A percentile compares a stretch with the other conserved stretches of the same genome.
phyloP scores from a whole-genome alignment of 2,113 vertebrate species.

The Chaenocephalus aceratus region DNA sequence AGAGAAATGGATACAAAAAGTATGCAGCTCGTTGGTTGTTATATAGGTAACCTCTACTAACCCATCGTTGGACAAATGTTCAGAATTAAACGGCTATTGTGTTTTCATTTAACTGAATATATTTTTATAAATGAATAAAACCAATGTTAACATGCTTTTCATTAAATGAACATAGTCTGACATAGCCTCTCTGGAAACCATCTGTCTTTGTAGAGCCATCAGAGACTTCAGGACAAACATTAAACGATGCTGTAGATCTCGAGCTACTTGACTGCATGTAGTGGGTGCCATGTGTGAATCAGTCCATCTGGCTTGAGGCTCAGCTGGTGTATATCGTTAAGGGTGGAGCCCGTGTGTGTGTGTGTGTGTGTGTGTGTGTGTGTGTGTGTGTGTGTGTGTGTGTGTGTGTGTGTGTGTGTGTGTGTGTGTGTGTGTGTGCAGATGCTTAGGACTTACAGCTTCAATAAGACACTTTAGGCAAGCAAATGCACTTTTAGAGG shows the following conservation, averaged over 20 bases:
- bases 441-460: constrained; percentile 10
- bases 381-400: not conserved
- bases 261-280: constrained; percentile 27
- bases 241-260: constrained; percentile 47
- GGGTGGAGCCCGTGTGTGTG: constrained; percentile 22
- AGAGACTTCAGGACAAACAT: constrained; percentile 61
- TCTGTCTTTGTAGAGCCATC: constrained; percentile 63
- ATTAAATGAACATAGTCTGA: constrained; percentile 18
- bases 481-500: constrained; percentile 1
- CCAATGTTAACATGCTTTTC: constrained; percentile 36
- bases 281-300: not conserved
- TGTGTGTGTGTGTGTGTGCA: constrained; percentile 10
- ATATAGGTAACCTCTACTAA: constrained; percentile 8
- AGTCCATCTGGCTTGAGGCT: constrained; percentile 43
- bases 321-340: constrained; percentile 54
- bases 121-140: constrained; percentile 25
- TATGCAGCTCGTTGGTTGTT: constrained; percentile 19
- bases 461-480: constrained; percentile 25
- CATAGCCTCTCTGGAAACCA: constrained; percentile 53
- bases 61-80: not conserved
- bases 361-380: constrained; percentile 20
- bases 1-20: constrained; percentile 18
- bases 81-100: constrained; percentile 39
- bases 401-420: too few species aligned
- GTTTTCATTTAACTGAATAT: constrained; percentile 35